Evolutionary conservation across 64 coral and sea anemone genomes (phyloP), one percentile per base, ranked within the genome.

Genomic region (Montipora foliosa): DNA sequence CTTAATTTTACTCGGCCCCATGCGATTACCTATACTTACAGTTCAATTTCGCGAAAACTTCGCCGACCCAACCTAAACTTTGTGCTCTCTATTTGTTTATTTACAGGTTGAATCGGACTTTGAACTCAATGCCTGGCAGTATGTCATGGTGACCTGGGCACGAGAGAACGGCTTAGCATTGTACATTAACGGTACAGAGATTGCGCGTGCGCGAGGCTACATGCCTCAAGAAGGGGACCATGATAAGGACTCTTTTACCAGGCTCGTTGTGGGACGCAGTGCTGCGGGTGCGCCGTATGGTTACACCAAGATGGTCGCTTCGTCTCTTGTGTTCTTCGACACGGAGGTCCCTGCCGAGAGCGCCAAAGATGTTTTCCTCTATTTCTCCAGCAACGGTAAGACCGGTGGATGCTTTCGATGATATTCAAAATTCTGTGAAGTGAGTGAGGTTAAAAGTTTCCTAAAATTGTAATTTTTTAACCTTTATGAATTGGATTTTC

Each of bases 321-420:
- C 91, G 6, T 98, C 96, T 15, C 75, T 98, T 2, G 96, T 90
- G 96, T 98, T 98, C 71, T 98, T 98, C 67, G 96, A 98, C 12
- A 79, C 94, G 5, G 79, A 90, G 10, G 81, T 98, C 1, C 48
- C 78, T 2, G 49, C 88, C 19, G 76, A 79, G 49, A 94, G 95
- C 66, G 96, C 96, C 3, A 88, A 90, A 16, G 95, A 98, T 80
- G 87, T 95, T 17, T 98, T 90, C 52, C 47, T 98, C 17, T 98
- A 98, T 68, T 98, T 95, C 61, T 98, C 93, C 64, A 91, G 93
- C 69, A 95, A 94, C 60, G 96, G 96, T 98, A 47, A 81, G 93
- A 37, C 0, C 8, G 25, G 5, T 13, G n/a, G 16, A 21, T 9
- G 14, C 29, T 79, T 67, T 49, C 37, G 37, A 37, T 2, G 37